Percentiles rank a stretch among this genome's conserved stretches.
Evolutionary conservation across 2,113 vertebrate genomes (phyloP).

Genomic region (Microtus ochrogaster): DNA sequence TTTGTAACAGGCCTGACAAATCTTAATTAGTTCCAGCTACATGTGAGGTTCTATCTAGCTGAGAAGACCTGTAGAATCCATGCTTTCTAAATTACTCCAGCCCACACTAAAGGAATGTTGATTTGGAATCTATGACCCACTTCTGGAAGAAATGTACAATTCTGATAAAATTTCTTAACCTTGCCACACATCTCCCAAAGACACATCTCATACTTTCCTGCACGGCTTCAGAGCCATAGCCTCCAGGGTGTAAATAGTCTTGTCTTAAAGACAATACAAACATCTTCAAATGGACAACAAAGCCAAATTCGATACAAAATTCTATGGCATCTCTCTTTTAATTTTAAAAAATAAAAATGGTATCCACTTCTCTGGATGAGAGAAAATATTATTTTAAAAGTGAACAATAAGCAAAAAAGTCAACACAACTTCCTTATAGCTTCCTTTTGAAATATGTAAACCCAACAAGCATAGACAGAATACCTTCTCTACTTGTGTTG

Average conservation of each 20-base stretch:
- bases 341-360: conserved; percentile 24
- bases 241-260: neutral
- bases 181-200: neutral
- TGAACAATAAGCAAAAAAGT: conserved; percentile 29
- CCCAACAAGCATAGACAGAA: conserved; percentile 18
- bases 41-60: neutral
- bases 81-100: conserved; percentile 4
- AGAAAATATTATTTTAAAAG: conserved; percentile 8
- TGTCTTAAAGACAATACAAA: conserved; percentile 15
- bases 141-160: neutral
- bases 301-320: neutral
- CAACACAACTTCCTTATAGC: neutral
- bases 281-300: conserved; percentile 10
- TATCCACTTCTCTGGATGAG: neutral
- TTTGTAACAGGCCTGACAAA: conserved; percentile 33
- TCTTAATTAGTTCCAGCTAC: conserved; percentile 59
- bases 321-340: neutral
- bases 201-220: neutral
- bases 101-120: neutral
- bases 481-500: neutral
- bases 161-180: neutral
- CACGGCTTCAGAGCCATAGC: neutral
- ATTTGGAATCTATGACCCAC: conserved; percentile 8
- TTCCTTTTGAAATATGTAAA: conserved; percentile 14
- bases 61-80: neutral